Base-by-base conservation (phyloP, 2,888 invertebrate genomes). In the Drosophila emarginata region DNA sequence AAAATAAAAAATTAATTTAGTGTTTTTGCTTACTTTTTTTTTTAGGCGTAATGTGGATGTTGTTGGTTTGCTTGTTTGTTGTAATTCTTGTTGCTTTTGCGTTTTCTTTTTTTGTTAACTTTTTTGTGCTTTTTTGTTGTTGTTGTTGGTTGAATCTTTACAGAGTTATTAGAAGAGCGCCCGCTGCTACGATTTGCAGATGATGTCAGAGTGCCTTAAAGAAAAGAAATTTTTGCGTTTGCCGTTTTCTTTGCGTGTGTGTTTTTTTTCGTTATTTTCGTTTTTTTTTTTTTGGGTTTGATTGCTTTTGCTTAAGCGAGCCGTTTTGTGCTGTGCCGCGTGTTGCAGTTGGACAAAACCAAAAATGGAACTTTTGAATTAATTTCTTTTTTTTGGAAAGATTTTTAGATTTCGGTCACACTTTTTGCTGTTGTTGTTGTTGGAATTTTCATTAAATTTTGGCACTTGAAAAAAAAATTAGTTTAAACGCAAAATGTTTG, bases 121-220 rank as follows among this genome's bases (percentile, higher is more conserved):
- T 73, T 67, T 53, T 50, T 28, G 36, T 60, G 54, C 70, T 67
- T 53, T 50, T 28, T 39, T 60, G 54, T 57, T 50, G 54, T 65
- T 74, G 36, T 57, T 68, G 59, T 67, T 63, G 67, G 23, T 61
- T 36, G 50, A 45, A 60, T 53, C 40, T 61, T 54, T 51, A 50
- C 32, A 18, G 60, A 60, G 50, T 32, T 28, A 50, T 39, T 23
- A 58, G 39, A 26, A 26, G 54, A 21, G 32, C 28, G 68, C 58
- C 61, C 57, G 62, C 58, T 51, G 62, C 63, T 60, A 58, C 69
- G 69, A 64, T 73, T 67, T 61, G 74, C 73, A 85, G 83, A 83
- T 83, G 83, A 83, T 83, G 83, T 83, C 83, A 83, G 76, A 73
- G 74, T 72, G 76, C 63, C 74, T 80, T 78, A 26, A 69, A 85